Percentiles rank a stretch among this genome's conserved stretches.
phyloP scores from a whole-genome alignment of 2,888 invertebrate genomes.

The Megalurothrips usitatus region DNA sequence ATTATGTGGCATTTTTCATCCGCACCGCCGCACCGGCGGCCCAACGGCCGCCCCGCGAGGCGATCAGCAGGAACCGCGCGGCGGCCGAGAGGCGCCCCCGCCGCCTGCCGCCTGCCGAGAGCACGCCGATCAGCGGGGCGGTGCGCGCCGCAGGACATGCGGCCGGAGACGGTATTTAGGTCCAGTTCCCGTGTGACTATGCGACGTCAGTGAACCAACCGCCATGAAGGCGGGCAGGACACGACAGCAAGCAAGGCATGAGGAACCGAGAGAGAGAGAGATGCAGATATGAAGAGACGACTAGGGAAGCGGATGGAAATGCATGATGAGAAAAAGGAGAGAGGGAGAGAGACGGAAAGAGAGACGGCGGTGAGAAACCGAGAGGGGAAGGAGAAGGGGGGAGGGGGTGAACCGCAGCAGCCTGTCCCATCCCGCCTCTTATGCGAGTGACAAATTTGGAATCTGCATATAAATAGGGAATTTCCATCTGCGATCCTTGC shows the following conservation, averaged over 20 bases:
- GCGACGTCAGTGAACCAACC: background rate
- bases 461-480: conserved; percentile 39
- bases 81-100: too few relatives aligned
- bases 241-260: background rate
- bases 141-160: too few relatives aligned
- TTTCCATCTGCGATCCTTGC: conserved; percentile 38
- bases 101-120: too few relatives aligned
- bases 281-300: background rate
- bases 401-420: conserved; percentile 30
- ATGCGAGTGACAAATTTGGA: conserved; percentile 40
- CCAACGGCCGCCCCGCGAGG: too few relatives aligned
- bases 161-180: too few relatives aligned
- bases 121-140: too few relatives aligned
- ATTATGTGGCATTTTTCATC: conserved; percentile 45
- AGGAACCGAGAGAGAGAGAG: background rate
- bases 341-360: background rate
- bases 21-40: conserved; percentile 45
- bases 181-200: too few relatives aligned
- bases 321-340: background rate
- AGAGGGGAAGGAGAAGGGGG: background rate
- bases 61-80: too few relatives aligned
- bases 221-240: too few relatives aligned
- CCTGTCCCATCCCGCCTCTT: conserved; percentile 21
- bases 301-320: background rate
- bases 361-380: background rate